Base-by-base conservation (phyloP, 1,140 invertebrate genomes). In the Vollenhovia emeryi region DNA sequence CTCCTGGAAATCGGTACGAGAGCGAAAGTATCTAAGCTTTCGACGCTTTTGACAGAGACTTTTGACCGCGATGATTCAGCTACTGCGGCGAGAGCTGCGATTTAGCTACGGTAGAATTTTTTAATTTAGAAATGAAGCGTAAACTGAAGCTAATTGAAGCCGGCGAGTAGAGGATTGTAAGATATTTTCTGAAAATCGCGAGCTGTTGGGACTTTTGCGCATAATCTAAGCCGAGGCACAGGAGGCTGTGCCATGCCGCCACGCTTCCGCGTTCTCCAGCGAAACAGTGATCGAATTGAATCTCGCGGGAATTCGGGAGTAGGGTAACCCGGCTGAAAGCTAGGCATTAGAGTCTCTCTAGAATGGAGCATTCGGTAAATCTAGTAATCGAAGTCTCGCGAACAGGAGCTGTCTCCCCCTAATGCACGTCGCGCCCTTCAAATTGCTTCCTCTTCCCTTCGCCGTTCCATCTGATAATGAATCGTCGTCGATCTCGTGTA, bases 351-450 rank as follows among this genome's bases (percentile, higher is more conserved):
- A 68, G 43, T 68, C 64, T 60, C 15, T 7, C 18, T 24, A 68
- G n/a, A 69, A 69, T 30, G 9, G 43, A 48, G 6, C 24, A 69
- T 69, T 69, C 66, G 43, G 43, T 69, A 69, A 69, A 69, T 69
- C 66, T 36, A 69, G 43, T 48, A 69, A 69, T 69, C 66, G 66
- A 69, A 69, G 24, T n/a, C 66, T 48, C 18, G 66, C 43, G 36
- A 66, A 66, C n/a, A 45, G 13, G 21, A 69, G 21, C n/a, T 48
- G 43, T 48, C 8, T 69, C 43, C 30, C 8, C 15, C 15, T 48
- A 69, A 69, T 48, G 24, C 43, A 69, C 43, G 66, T 66, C 62
- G 21, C 8, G 18, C 21, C 24, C 43, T 69, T 69, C 66, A 69
- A 75, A 59, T 66, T 21, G 36, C 50, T 57, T 57, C 30, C 45